Base-by-base conservation (phyloP, 2,888 invertebrate species). In the Epicampocera succincta region DNA sequence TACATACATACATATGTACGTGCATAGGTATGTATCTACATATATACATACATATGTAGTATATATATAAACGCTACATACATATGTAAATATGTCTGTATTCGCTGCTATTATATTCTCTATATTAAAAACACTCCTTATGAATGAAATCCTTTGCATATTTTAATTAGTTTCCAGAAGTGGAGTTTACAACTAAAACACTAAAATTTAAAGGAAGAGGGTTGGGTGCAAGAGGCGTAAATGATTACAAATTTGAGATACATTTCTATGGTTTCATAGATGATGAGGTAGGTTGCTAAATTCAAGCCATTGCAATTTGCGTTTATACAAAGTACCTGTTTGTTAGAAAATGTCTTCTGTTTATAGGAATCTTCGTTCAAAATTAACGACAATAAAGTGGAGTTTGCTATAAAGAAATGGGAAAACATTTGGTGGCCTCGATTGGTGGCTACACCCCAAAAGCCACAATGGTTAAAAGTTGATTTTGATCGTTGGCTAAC, bases 401-500 rank as follows among this genome's bases (percentile, higher is more conserved):
- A 96, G 85, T 93, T 98, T 86, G 91, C 93, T 0, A 91, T 98
- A 50, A 93, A 92, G 66, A 98, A 98, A 89, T 89, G 91, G 48
- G 92, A 93, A 33, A 91, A 92, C 1, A 93, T 93, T 1, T 96
- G 95, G 94, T 98, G 98, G 98, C 96, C 97, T 0, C 92, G 98
- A 61, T 91, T 98, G 17, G 96, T 95, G 1, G 93, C 95, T 11
- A 94, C 95, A 82, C 95, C 95, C 1, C 94, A 95, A 86, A 98
- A 98, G 90, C 96, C 97, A 0, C 95, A 95, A 0, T 98, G 98
- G 98, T 91, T 98, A 4, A 97, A 97, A 93, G 94, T 98, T 85
- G 98, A 98, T 92, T 98, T 98, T 92, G 97, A 98, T 90, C 93
- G 95, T 73, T 97, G 98, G 95, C 94, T 94, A 87, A 94, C 95